Conservation (phyloP, 64 coral and sea anemone species). For the Hydrozoanthus tunicans region DNA sequence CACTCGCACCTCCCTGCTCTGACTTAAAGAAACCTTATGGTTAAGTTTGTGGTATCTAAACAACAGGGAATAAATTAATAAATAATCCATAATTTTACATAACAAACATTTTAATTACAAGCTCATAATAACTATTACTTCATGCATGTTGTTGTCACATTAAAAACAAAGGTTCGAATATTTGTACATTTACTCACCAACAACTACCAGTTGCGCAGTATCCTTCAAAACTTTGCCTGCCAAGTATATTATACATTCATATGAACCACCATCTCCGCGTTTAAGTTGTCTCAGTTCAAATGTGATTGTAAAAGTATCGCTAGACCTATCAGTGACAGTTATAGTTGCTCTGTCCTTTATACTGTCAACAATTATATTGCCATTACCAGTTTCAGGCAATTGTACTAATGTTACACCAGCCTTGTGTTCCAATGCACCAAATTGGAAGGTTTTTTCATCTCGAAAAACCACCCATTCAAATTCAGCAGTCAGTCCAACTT, state of each 20-base stretch:
- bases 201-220: neutral
- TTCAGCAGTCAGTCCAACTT: neutral
- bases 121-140: too few relatives aligned
- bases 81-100: too few relatives aligned
- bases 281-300: neutral
- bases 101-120: too few relatives aligned
- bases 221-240: neutral
- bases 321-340: neutral
- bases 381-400: neutral
- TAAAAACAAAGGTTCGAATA: too few relatives aligned
- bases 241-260: neutral
- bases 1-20: too few relatives aligned
- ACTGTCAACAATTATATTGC: neutral
- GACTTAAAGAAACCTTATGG: too few relatives aligned
- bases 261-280: neutral
- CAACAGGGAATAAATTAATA: too few relatives aligned
- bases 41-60: too few relatives aligned
- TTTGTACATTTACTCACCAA: slow-evolving; percentile 5
- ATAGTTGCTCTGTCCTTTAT: neutral
- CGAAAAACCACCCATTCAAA: neutral
- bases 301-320: neutral
- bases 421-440: neutral
- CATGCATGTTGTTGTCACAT: too few relatives aligned
- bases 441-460: neutral
- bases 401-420: neutral